Evolutionary conservation across 1,140 invertebrate genomes (phyloP).

Genomic region (Oscheius sp.): DNA sequence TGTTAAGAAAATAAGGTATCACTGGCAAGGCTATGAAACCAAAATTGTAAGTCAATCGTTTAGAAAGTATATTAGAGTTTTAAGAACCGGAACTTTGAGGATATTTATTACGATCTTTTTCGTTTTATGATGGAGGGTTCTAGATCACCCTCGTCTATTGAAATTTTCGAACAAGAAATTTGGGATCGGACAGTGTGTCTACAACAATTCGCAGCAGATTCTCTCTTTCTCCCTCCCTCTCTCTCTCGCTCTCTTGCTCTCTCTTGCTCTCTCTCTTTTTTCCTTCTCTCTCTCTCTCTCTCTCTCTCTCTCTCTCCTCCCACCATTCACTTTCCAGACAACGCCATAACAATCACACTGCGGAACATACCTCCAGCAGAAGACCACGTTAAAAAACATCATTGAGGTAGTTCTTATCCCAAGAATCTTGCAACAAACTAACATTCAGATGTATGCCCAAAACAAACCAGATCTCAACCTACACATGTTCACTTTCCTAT

Average conservation of each 20-base stretch:
- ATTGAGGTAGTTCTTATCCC: neutral
- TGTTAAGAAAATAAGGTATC: no score
- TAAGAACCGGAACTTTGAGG: no score
- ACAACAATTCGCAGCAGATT: no score
- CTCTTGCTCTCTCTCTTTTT: neutral
- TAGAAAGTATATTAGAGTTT: no score
- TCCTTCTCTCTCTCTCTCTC: neutral
- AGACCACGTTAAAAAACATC: neutral
- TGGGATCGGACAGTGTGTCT: no score
- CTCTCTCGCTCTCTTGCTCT: neutral
- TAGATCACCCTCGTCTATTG: no score
- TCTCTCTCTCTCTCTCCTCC: neutral
- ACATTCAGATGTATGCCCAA: neutral
- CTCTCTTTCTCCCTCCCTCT: neutral
- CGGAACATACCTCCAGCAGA: neutral
- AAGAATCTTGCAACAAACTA: neutral
- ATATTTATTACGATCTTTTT: no score
- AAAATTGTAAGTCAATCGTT: no score
- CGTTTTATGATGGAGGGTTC: no score
- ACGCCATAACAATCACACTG: neutral
- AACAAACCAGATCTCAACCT: neutral
- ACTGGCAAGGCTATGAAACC: no score
- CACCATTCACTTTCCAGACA: neutral
- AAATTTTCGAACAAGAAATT: no score
- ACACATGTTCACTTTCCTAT: neutral